Percentiles rank a stretch among this genome's conserved stretches.
These are phyloP conservation scores for Pangasianodon hypophthalmus DNA, from an alignment of 2,113 vertebrate genomes.

Conservation along the genomic window DNA sequence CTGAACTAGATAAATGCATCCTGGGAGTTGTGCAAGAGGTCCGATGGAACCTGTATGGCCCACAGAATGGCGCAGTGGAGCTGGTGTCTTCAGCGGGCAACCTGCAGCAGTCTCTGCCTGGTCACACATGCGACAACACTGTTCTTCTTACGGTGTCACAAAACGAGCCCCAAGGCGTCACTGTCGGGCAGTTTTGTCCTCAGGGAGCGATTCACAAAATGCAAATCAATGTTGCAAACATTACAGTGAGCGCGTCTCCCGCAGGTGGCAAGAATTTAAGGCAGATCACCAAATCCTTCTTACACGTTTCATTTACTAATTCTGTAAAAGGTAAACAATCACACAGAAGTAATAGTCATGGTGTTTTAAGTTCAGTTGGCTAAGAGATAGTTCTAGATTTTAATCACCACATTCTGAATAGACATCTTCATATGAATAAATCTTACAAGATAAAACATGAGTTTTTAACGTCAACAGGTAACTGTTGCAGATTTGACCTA, in stretches of 20 bases:
- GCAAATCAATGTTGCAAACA: conserved; percentile 77
- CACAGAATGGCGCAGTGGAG: conserved; percentile 70
- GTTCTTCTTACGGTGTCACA: conserved; percentile 71
- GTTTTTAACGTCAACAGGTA: not conserved
- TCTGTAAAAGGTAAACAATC: conserved; percentile 78
- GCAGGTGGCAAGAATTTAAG: conserved; percentile 49
- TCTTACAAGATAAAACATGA: not conserved
- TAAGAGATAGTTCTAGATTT: not conserved
- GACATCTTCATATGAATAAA: not conserved
- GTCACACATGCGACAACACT: conserved; percentile 76
- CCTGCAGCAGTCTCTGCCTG: conserved; percentile 74
- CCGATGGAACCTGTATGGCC: conserved; percentile 79
- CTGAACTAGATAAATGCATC: conserved; percentile 68
- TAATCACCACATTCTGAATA: not conserved
- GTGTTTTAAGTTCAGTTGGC: not conserved
- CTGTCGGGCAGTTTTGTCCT: conserved; percentile 81
- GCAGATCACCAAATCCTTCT: conserved; percentile 58
- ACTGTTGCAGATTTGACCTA: not conserved
- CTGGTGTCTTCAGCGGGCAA: conserved; percentile 64
- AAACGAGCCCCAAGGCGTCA: conserved; percentile 52
- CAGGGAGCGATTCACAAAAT: conserved; percentile 80
- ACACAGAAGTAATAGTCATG: not conserved
- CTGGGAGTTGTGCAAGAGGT: conserved; percentile 72
- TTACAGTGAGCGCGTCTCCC: conserved; percentile 74
- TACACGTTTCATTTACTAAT: conserved; percentile 74